Evolutionary conservation across 2,797 vertebrate genomes (phyloP).

Genomic region (Tenualosa ilisha): DNA sequence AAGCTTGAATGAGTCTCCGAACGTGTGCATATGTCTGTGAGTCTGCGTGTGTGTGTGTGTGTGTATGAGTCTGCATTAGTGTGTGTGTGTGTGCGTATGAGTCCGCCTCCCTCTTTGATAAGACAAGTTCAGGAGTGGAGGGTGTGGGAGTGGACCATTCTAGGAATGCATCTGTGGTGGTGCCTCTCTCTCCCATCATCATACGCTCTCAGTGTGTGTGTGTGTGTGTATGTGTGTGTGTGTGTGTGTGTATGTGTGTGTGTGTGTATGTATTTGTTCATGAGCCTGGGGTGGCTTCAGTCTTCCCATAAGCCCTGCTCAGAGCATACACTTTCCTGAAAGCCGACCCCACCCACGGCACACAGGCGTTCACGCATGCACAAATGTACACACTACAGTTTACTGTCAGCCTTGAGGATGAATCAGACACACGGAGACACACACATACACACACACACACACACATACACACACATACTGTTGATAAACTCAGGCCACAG

Average conservation of each 20-base stretch:
- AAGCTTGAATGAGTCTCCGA: neutral
- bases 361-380: neutral
- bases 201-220: slow-evolving; percentile 60
- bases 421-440: neutral
- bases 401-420: no score
- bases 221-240: slow-evolving; percentile 61
- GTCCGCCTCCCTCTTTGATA: slow-evolving; percentile 4
- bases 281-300: neutral
- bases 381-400: neutral
- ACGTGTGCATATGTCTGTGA: neutral
- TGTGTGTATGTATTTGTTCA: neutral
- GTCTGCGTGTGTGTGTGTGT: slow-evolving; percentile 13
- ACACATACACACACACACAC: neutral
- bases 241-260: slow-evolving; percentile 51
- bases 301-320: neutral
- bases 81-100: slow-evolving; percentile 5
- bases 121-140: slow-evolving; percentile 60
- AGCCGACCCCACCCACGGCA: neutral
- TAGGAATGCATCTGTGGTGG: slow-evolving; percentile 69
- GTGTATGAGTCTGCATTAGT: neutral
- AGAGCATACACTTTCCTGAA: neutral
- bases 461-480: neutral
- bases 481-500: neutral
- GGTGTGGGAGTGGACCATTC: slow-evolving; percentile 75
- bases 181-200: slow-evolving; percentile 57